Evolutionary conservation across 2,797 vertebrate genomes (phyloP).

Genomic region (Amazonetta brasiliensis): DNA sequence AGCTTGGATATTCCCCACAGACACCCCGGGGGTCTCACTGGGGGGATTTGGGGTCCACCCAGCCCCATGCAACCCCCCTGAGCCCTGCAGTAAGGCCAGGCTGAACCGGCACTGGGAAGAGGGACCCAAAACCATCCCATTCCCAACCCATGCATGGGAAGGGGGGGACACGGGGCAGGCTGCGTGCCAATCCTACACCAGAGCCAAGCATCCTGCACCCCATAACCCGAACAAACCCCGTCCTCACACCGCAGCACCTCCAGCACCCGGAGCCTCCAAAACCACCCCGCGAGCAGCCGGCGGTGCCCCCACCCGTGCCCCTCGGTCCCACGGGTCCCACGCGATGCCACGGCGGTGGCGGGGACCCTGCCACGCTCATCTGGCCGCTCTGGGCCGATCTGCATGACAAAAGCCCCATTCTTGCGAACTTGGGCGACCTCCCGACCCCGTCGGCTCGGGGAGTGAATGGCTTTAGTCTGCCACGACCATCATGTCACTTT

Average conservation of each 20-base stretch:
- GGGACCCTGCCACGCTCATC: slow-evolving; percentile 57
- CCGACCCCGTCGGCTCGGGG: slow-evolving; percentile 84
- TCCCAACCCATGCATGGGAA: fast-evolving
- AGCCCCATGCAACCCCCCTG: neutral
- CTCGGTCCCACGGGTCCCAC: neutral
- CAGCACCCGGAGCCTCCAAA: fast-evolving
- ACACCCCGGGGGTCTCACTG: fast-evolving
- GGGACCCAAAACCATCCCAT: fast-evolving
- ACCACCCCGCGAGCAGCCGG: fast-evolving
- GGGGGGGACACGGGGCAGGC: neutral
- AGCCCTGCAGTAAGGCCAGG: neutral
- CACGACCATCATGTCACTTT: slow-evolving; percentile 77
- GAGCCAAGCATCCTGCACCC: fast-evolving
- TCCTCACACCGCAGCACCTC: neutral
- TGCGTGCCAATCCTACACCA: too few relatives aligned
- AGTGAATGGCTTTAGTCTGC: slow-evolving; percentile 85
- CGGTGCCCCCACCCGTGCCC: fast-evolving
- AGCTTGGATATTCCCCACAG: neutral
- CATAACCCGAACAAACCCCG: fast-evolving
- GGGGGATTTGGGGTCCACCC: fast-evolving
- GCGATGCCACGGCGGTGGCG: neutral
- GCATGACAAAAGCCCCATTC: slow-evolving; percentile 87
- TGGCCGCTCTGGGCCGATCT: slow-evolving; percentile 80
- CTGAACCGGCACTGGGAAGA: fast-evolving
- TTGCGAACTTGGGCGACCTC: slow-evolving; percentile 89